Percentiles rank a stretch among this genome's conserved stretches.
These are phyloP conservation scores for Salvator merianae DNA, from an alignment of 2,113 vertebrate genomes.

Conservation along the genomic window DNA sequence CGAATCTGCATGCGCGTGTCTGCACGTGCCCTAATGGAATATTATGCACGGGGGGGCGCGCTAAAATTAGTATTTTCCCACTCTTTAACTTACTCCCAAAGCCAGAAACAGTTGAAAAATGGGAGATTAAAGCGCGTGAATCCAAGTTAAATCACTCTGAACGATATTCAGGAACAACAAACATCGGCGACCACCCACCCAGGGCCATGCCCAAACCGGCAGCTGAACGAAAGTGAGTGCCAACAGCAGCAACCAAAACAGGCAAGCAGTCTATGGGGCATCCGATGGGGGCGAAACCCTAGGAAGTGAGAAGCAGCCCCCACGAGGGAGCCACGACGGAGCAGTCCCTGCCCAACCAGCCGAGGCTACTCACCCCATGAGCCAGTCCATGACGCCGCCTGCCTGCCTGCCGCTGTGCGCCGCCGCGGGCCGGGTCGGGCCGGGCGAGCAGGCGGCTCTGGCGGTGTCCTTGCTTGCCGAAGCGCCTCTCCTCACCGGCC, in stretches of 20 bases:
- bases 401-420: constrained; percentile 37
- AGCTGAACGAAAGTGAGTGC: neutral
- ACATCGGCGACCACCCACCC: neutral
- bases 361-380: constrained; percentile 85
- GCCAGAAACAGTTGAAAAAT: neutral
- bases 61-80: neutral
- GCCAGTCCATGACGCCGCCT: constrained; percentile 83
- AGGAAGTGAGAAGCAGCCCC: neutral
- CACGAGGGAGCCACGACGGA: neutral
- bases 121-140: neutral
- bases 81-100: neutral
- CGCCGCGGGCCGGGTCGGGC: constrained; percentile 25
- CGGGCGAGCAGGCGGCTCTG: constrained; percentile 40
- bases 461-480: constrained; percentile 38
- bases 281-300: neutral
- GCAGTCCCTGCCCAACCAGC: neutral
- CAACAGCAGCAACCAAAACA: neutral
- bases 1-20: no score
- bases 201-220: neutral
- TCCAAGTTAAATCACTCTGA: neutral
- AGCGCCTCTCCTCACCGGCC: constrained; percentile 33
- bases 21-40: no score
- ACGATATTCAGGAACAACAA: neutral
- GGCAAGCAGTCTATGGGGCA: no score
- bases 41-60: no score